Evolutionary conservation across 2,113 vertebrate species (phyloP), one percentile per base, ranked within the genome.

Genomic region (Dinomys branickii): DNA sequence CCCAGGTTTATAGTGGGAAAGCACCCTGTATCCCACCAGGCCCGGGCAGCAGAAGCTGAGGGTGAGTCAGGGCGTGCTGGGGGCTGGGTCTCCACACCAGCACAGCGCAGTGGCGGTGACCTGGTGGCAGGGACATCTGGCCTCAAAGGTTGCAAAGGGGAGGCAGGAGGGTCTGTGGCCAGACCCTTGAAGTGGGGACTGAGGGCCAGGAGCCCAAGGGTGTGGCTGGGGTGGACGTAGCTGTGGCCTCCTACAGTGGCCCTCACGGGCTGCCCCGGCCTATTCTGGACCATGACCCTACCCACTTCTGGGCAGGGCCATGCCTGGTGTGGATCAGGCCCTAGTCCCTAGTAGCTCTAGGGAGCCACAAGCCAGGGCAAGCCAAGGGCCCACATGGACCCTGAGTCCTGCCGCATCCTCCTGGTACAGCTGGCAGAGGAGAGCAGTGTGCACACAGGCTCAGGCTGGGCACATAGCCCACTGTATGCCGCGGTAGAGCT

Each of bases 161-260:
- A 30, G 54, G 9, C 24, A 22, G 35, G 38, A 24, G 28, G 47
- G 7, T 41, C n/a, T 12, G 10, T 0, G 33, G 7, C 14, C 3
- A n/a, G 80, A 30, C 71, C 54, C 61, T n/a, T 50, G 61, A 9
- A 5, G 30, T n/a, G 20, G 24, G 16, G 65, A 26, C 13, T 19
- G 1, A 54, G 47, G 30, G 26, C 47, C 24, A 35, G 67, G n/a
- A 24, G 30, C n/a, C 33, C 1, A 4, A 41, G 35, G 17, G 13
- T 20, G 47, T n/a, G 80, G 14, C 13, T 26, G 83, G 2, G 50
- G 14, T n/a, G 35, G 38, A 26, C 1, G 2, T 19, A 33, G n/a
- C 24, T 4, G 2, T 19, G 0, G 0, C 12, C 63, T 73, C 38
- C 8, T 26, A 52, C 4, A 10, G 13, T 1, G 38, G 28, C 3